Evolutionary conservation across 2,888 invertebrate species (phyloP).

Genomic region (Cremastinae sp.): DNA sequence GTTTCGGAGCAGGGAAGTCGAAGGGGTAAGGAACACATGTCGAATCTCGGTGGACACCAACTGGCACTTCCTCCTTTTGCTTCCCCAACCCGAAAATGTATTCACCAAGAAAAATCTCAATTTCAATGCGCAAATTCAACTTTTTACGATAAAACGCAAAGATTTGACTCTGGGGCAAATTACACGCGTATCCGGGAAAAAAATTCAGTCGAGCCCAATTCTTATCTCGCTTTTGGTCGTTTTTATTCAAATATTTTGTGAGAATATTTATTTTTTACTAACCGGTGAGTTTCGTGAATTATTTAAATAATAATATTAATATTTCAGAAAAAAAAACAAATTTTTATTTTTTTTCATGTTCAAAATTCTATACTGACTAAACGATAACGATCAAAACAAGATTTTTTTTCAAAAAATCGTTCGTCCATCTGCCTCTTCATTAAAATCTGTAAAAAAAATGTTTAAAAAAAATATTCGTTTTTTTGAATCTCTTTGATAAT

Average conservation of each 20-base stretch:
- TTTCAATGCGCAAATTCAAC: constrained; percentile 17
- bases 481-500: no score
- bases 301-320: no score
- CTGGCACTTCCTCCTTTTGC: constrained; percentile 76
- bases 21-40: constrained; percentile 65
- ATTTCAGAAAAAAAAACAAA: no score
- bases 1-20: not conserved
- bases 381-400: no score
- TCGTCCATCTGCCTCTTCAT: no score
- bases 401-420: no score
- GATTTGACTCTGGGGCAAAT: not conserved
- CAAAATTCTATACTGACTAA: no score
- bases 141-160: not conserved
- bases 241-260: not conserved
- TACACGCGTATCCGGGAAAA: constrained; percentile 38
- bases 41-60: constrained; percentile 73
- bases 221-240: not conserved
- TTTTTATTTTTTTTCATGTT: no score
- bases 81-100: constrained; percentile 73
- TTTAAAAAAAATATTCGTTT: no score
- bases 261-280: no score
- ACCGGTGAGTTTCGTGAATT: no score
- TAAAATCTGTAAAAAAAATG: no score
- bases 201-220: constrained; percentile 29
- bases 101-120: constrained; percentile 69